A percentile compares a stretch with the other conserved stretches of the same genome.
phyloP scores from a whole-genome alignment of 2,113 vertebrate genomes.

The Arenaria interpres region DNA sequence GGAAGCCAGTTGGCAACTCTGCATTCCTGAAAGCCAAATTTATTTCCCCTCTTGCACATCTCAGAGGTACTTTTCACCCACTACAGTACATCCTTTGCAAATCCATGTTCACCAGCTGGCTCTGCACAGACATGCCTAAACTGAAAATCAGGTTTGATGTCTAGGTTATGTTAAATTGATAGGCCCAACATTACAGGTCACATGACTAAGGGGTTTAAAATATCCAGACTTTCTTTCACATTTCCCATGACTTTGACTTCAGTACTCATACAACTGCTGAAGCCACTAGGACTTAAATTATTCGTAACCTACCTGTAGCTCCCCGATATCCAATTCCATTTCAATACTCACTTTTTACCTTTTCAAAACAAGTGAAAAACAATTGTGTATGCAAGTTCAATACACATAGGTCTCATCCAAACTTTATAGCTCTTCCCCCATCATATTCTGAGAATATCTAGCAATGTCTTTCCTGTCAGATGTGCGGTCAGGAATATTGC shows the following conservation, averaged over 20 bases:
- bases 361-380: neutral
- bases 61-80: neutral
- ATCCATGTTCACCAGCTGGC: neutral
- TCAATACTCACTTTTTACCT: neutral
- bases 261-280: neutral
- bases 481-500: neutral
- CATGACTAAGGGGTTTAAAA: neutral
- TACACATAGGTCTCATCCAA: accelerated
- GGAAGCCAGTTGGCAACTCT: neutral
- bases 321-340: neutral
- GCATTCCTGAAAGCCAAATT: neutral
- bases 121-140: neutral
- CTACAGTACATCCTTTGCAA: neutral
- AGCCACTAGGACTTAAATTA: neutral
- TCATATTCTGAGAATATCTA: neutral
- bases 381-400: neutral
- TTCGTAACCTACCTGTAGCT: neutral
- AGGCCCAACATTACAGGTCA: neutral
- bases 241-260: neutral
- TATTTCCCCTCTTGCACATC: accelerated
- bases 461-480: neutral
- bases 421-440: neutral
- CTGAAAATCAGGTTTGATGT: neutral
- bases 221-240: neutral
- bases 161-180: neutral